Evolutionary conservation across 2,888 invertebrate genomes (phyloP), one percentile per base, ranked within the genome.

Genomic region (Lithophane semibrunnea): DNA sequence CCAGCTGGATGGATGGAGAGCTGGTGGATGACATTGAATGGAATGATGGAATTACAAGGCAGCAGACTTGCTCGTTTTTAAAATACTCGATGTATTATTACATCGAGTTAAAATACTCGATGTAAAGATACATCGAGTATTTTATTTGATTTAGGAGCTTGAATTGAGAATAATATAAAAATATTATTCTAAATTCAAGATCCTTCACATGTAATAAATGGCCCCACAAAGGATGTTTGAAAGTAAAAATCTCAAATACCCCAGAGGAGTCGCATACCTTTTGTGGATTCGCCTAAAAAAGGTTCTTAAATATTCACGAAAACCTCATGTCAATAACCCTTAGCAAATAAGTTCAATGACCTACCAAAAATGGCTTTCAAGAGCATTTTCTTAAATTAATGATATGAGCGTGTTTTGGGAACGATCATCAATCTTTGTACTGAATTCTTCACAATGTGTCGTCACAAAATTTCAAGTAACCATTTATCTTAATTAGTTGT

Each of bases 401-500:
- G 21, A 60, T 49, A 64, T 9, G 7, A 9, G 54, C 9, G 3
- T 67, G 44, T 60, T 52, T 52, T 58, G 44, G 13, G 58, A 54
- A 60, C 13, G 13, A 42, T 18, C 70, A 73, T 83, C 37, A 77
- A 74, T 83, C 77, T 77, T 73, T 24, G 24, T 60, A 64, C 37
- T 24, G 18, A 29, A 70, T 42, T 80, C 24, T 42, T 67, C 58
- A 63, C 61, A 54, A 44, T 12, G 3, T 24, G 29, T 52, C 49
- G 21, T 37, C 44, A 37, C 21, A 29, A 52, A 49, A 52, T 49
- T 42, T 52, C 7, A 13, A n/a, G 49, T 37, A 4, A 68, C 21
- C 13, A 78, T 71, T 83, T 58, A 82, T 80, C 77, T 69, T 69
- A 47, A 83, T 56, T 61, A 13, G 47, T 58, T 54, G 13, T 42